Evolutionary conservation across 2,888 invertebrate species (phyloP), one percentile per base, ranked within the genome.

Genomic region (Andrena trimmerana): DNA sequence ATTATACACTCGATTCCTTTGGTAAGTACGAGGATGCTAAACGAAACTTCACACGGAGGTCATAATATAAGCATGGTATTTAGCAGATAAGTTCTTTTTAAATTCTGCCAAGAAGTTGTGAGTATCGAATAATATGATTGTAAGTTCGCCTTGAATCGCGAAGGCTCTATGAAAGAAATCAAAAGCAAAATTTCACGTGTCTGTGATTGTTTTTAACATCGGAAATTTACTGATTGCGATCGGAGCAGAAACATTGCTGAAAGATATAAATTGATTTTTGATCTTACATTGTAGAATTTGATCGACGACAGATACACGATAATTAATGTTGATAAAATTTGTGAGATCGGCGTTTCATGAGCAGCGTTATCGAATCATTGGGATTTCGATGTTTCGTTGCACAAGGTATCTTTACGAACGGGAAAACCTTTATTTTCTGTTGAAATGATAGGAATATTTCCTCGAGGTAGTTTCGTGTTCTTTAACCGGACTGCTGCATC

Each of bases 11-110:
- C 67, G 8, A 36, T 88, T 27, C 42, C 60, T 27, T 6, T 84
- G 85, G 89, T 89, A 73, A 2, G 88, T 84, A 31, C 16, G 8
- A 16, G 2, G 0, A 24, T 36, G 2, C 36, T 42, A 42, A 57
- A 16, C 52, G 27, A 2, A 20, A 20, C 20, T 20, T 20, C 20
- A 20, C 20, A 20, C 20, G 20, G 20, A 20, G 20, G 20, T 20
- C 20, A 20, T 20, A 20, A 20, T 0, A 20, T 20, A 20, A 20
- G 20, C 20, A 27, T 31, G 7, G 36, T 36, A 36, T 2, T 20
- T 2, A 42, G 13, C 31, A 31, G 20, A 33, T 54, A 54, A 20
- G 1, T 57, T 3, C 1, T 42, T 42, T 16, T 13, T 1, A 42
- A 42, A 42, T 16, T 42, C 16, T 16, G 4, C 13, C 42, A 42